These are phyloP conservation scores for Serranus cabrilla DNA, from an alignment of 2,797 vertebrate genomes.

Conservation along the genomic window DNA sequence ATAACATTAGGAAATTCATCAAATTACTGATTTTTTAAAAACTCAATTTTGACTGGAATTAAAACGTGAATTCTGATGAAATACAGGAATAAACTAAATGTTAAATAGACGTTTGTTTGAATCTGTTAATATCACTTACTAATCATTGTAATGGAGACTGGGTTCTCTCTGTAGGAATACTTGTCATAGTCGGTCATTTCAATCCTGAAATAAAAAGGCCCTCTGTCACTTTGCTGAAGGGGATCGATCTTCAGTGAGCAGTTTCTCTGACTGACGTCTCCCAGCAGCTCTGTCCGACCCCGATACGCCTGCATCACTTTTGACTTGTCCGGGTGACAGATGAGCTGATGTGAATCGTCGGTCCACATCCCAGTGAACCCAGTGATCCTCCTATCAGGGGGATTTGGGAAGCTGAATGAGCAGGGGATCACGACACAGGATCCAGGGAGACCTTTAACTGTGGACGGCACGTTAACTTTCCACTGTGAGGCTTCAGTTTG, in stretches of 20 bases:
- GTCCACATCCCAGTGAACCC: constrained; percentile 75
- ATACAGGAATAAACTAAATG: not conserved
- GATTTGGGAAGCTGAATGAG: constrained; percentile 66
- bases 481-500: constrained; percentile 60
- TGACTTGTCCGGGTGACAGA: constrained; percentile 60
- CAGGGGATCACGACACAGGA: constrained; percentile 85
- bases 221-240: constrained; percentile 59
- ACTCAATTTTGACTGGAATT: not conserved
- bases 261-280: constrained; percentile 65
- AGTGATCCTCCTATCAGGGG: not conserved
- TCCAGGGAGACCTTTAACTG: constrained; percentile 71
- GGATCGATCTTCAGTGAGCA: constrained; percentile 81
- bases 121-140: constrained; percentile 68
- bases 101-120: not conserved
- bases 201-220: constrained; percentile 78
- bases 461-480: constrained; percentile 56
- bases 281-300: constrained; percentile 65
- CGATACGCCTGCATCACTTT: constrained; percentile 38
- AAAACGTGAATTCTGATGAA: not conserved
- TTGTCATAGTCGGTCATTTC: constrained; percentile 61
- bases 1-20: not conserved
- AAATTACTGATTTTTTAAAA: not conserved
- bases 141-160: constrained; percentile 61
- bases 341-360: rapidly evolving
- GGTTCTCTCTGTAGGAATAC: constrained; percentile 22